Evolutionary conservation across 2,797 vertebrate genomes (phyloP), one percentile per base, ranked within the genome.

Genomic region (Lithobates sylvaticus): DNA sequence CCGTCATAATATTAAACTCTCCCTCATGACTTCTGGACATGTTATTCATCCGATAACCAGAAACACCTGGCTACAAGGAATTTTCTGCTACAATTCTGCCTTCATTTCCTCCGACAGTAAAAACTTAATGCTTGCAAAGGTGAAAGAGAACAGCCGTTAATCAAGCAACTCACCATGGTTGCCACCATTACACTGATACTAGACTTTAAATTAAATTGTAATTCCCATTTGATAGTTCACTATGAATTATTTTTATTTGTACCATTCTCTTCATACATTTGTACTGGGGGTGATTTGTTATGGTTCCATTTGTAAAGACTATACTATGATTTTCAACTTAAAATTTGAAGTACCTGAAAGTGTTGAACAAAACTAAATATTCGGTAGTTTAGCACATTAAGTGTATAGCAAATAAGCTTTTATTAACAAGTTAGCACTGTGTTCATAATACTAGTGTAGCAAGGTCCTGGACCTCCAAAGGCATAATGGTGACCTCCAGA

Each of bases 81-180:
- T 95, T 95, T 95, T 94, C 95, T 95, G 94, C 94, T 93, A 92
- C 90, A 93, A 93, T 92, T 95, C 94, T 94, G 94, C 90, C 93
- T 95, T 95, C 93, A 95, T 95, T 95, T 95, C 94, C 94, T 94
- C 93, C 91, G 93, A 94, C 90, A 95, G 93, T 95, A 95, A 95
- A 95, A 95, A 92, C 88, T 90, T 86, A 90, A 95, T 91, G 92
- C 93, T 89, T 0, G 78, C 91, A 94, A 94, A 95, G 94, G 94
- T 95, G 94, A 95, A 95, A 93, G 94, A 93, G 94, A 94, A 91
- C 92, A 94, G 93, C 93, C 93, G 92, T 95, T 94, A 95, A 94
- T 95, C 94, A 94, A 92, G 89, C 91, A 93, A 93, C 93, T 91
- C 91, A 93, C 91, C 92, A 94, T 92, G 90, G 91, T 92, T 93